Conservation (phyloP, 35 echinoderm and acorn worm genomes). For the Stichopus chloronotus region DNA sequence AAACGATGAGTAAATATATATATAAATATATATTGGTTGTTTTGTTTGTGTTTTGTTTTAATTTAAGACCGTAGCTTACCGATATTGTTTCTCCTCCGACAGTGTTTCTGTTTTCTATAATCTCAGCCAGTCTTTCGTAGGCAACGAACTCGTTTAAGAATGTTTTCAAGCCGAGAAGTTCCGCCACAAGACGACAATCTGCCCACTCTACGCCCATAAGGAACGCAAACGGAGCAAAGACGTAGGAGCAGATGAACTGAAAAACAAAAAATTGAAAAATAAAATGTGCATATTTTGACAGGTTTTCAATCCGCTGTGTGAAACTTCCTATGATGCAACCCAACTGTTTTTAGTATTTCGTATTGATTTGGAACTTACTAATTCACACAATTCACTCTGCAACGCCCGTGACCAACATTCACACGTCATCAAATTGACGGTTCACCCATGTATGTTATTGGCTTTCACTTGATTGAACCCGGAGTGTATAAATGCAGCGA, state of each 20-base stretch:
- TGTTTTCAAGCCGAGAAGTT: constrained; percentile 73
- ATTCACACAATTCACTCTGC: neutral
- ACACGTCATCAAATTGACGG: neutral
- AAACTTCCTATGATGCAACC: neutral
- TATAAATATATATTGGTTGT: no score
- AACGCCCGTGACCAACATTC: neutral
- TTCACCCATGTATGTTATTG: neutral
- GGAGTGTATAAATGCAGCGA: no score
- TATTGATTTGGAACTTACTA: neutral
- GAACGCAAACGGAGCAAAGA: constrained; percentile 78
- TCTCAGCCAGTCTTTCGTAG: constrained; percentile 64
- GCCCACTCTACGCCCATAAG: constrained; percentile 79
- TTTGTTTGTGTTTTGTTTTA: no score
- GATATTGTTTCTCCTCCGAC: constrained; percentile 65
- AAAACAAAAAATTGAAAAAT: neutral
- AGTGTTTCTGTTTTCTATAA: constrained; percentile 45
- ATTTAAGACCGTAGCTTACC: neutral
- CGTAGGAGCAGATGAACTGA: constrained; percentile 84
- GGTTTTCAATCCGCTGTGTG: neutral
- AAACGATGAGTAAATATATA: no score
- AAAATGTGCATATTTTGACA: neutral
- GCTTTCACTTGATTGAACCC: neutral
- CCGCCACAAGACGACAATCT: constrained; percentile 69
- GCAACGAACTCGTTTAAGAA: constrained; percentile 89
- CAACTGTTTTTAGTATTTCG: neutral